These are phyloP conservation scores for Tyto alba DNA, from an alignment of 2,113 vertebrate species.

Conservation along the genomic window DNA sequence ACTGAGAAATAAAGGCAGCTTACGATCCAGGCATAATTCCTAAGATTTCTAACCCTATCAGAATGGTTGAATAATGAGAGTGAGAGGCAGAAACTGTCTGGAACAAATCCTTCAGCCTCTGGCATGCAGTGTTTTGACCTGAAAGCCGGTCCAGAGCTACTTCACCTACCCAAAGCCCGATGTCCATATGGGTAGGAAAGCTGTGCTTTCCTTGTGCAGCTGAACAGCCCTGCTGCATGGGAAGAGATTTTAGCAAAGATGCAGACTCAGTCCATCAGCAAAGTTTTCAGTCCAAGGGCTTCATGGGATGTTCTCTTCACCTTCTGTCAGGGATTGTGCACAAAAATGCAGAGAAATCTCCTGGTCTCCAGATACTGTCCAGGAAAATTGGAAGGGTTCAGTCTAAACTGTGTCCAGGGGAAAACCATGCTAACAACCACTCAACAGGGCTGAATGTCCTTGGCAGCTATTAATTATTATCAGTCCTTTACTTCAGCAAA, in stretches of 20 bases:
- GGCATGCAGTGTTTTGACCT: neutral
- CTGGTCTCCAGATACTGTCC: neutral
- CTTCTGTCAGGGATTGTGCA: neutral
- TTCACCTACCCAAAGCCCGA: neutral
- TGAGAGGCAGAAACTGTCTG: neutral
- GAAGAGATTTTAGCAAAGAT: neutral
- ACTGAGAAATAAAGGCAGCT: slow-evolving; percentile 5
- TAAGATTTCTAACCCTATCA: slow-evolving; percentile 15
- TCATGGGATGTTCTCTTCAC: neutral
- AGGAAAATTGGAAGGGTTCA: slow-evolving; percentile 13
- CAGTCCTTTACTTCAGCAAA: slow-evolving; percentile 8
- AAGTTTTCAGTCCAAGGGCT: neutral
- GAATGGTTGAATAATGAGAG: neutral
- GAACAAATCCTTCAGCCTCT: slow-evolving; percentile 10
- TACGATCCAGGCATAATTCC: neutral
- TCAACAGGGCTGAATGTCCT: slow-evolving; percentile 23
- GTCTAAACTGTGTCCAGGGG: neutral
- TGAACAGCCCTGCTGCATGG: neutral
- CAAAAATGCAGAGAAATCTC: neutral
- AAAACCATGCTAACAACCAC: slow-evolving; percentile 19
- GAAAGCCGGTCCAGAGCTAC: neutral
- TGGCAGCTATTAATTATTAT: slow-evolving; percentile 56
- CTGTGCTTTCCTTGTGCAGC: neutral
- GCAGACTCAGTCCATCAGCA: neutral
- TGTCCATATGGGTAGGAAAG: neutral